Evolutionary conservation across 2,113 vertebrate genomes (phyloP).

Genomic region (Lampris incognitus): DNA sequence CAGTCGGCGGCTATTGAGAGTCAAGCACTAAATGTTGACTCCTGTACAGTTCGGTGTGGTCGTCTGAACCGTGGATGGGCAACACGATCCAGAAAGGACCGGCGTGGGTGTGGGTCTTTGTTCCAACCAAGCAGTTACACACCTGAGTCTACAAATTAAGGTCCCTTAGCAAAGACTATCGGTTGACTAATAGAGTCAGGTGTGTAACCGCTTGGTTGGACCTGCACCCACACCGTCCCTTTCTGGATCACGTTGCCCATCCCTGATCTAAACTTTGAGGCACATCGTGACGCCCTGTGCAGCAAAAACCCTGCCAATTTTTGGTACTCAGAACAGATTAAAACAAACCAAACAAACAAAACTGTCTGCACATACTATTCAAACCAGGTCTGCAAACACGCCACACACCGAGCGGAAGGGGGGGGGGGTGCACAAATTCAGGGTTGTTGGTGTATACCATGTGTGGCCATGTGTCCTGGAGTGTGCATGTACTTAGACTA

Average conservation of each 20-base stretch:
- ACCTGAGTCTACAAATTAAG: too few species aligned
- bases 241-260: too few species aligned
- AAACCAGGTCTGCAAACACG: slow-evolving; percentile 60
- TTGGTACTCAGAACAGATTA: not conserved
- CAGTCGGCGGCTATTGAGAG: not conserved
- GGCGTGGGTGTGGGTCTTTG: too few species aligned
- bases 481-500: slow-evolving; percentile 42
- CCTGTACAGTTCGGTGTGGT: not conserved
- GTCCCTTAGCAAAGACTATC: too few species aligned
- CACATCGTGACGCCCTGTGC: too few species aligned
- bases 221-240: too few species aligned
- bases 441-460: slow-evolving; percentile 24
- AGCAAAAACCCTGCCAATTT: not conserved
- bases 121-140: too few species aligned
- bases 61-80: too few species aligned
- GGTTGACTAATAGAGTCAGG: too few species aligned
- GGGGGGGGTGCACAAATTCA: slow-evolving; percentile 23
- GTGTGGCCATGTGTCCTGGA: slow-evolving; percentile 33
- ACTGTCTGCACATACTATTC: slow-evolving; percentile 29
- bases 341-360: not conserved
- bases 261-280: too few species aligned
- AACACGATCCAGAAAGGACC: too few species aligned
- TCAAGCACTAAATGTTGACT: not conserved
- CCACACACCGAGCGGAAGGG: slow-evolving; percentile 7
- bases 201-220: too few species aligned